Conservation (phyloP, 2,797 vertebrate genomes). For the Myripristis jacobus region DNA sequence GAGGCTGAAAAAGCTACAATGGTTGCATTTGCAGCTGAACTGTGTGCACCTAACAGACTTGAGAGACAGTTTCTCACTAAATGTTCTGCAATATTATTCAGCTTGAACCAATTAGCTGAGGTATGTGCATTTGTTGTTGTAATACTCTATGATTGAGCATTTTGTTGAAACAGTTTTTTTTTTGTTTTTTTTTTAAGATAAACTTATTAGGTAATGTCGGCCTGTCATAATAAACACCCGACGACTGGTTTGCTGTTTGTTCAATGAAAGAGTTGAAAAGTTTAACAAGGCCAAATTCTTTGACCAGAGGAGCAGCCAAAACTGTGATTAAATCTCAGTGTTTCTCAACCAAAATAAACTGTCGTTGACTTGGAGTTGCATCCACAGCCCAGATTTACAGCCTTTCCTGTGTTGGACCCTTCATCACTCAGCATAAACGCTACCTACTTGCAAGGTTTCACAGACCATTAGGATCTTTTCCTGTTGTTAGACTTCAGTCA, state of each 20-base stretch:
- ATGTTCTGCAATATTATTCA: constrained; percentile 8
- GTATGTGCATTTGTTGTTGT: constrained; percentile 30
- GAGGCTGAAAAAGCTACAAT: too few species aligned
- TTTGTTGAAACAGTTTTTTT: constrained; percentile 44
- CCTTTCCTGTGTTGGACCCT: constrained; percentile 19
- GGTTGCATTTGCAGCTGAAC: not conserved
- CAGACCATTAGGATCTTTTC: not conserved
- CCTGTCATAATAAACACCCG: constrained; percentile 25
- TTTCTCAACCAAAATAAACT: constrained; percentile 25
- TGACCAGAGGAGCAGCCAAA: constrained; percentile 25
- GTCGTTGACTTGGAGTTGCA: constrained; percentile 13
- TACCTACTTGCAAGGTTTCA: not conserved
- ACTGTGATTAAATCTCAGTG: constrained; percentile 5
- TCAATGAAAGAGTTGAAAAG: constrained; percentile 39
- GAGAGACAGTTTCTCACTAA: not conserved
- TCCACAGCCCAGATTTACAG: constrained; percentile 10
- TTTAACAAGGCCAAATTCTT: constrained; percentile 46
- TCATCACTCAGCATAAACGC: not conserved
- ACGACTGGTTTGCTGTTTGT: constrained; percentile 26
- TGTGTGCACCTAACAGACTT: constrained; percentile 4
- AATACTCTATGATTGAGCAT: constrained; percentile 36
- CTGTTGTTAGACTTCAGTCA: not conserved
- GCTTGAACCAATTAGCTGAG: constrained; percentile 52
- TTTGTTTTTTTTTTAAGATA: constrained; percentile 57
- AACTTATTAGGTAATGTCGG: constrained; percentile 39